These are phyloP conservation scores for Hoplodrina blanda DNA, from an alignment of 2,888 invertebrate genomes.

Conservation along the genomic window DNA sequence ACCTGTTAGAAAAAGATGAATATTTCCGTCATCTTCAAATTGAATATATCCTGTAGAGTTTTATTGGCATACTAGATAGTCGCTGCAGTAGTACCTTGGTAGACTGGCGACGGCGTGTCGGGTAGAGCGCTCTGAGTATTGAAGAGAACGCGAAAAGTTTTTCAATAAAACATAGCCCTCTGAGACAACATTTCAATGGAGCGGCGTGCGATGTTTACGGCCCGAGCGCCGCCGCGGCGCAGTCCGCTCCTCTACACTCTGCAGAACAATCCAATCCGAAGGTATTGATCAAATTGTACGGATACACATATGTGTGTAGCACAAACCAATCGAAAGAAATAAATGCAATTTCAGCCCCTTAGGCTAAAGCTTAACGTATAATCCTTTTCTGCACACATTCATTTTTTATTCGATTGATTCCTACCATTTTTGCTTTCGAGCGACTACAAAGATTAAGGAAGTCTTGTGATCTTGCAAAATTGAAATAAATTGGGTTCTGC, in stretches of 20 bases:
- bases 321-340: conserved; percentile 57
- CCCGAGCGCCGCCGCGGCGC: conserved; percentile 72
- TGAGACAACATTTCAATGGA: conserved; percentile 88
- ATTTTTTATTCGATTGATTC: conserved; percentile 24
- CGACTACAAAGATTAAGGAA: conserved; percentile 23
- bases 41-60: conserved; percentile 33
- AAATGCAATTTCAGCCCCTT: conserved; percentile 52
- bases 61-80: conserved; percentile 26
- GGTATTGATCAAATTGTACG: conserved; percentile 82
- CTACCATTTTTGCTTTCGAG: conserved; percentile 28
- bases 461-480: conserved; percentile 38
- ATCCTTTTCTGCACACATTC: conserved; percentile 18
- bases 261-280: conserved; percentile 82
- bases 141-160: conserved; percentile 83
- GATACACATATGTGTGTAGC: conserved; percentile 59
- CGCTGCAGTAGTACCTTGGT: conserved; percentile 32
- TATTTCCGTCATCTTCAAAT: conserved; percentile 58
- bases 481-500: conserved; percentile 4
- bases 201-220: conserved; percentile 84
- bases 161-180: conserved; percentile 88
- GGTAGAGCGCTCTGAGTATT: conserved; percentile 66
- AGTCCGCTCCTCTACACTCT: conserved; percentile 68
- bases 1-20: conserved; percentile 61
- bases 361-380: conserved; percentile 37
- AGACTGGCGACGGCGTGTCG: conserved; percentile 65